phyloP scores from a whole-genome alignment of 92 coral and sea anemone genomes.

The Micromussa lordhowensis region DNA sequence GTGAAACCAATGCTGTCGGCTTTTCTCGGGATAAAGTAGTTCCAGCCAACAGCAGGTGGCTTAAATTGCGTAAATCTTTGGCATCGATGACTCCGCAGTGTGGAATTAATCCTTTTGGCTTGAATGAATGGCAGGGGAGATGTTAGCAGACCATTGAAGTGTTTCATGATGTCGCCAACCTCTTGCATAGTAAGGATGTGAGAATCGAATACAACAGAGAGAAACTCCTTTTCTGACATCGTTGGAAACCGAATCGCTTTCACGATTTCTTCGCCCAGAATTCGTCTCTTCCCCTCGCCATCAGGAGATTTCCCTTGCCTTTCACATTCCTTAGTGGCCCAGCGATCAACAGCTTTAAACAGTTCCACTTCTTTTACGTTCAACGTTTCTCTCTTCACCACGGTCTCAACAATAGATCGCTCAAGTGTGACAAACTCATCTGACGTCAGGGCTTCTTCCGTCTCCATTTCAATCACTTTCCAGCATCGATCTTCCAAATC shows the following conservation, averaged over 20 bases:
- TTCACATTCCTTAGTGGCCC: not conserved
- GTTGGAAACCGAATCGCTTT: not conserved
- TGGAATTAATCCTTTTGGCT: not conserved
- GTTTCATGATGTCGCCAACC: not conserved
- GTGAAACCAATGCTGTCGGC: not conserved
- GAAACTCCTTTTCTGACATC: not conserved
- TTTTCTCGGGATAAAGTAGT: not conserved
- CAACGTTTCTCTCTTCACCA: not conserved
- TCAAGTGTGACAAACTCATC: constrained; percentile 41
- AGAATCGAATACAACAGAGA: constrained; percentile 1
- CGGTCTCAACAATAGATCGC: not conserved
- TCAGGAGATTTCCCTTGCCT: not conserved
- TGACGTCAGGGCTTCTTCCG: constrained; percentile 57
- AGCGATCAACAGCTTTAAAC: constrained; percentile 1
- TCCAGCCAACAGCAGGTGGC: not conserved
- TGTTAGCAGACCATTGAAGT: not conserved
- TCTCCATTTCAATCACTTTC: constrained; percentile 49
- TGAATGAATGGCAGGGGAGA: not conserved
- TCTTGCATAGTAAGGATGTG: not conserved
- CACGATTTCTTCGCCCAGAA: not conserved
- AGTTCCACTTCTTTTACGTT: not conserved
- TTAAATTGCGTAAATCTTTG: not conserved
- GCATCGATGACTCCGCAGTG: not conserved
- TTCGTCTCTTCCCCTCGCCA: not conserved
- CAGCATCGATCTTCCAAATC: constrained; percentile 54